Base-by-base conservation (phyloP, 2,797 vertebrate species). In the Melanotaenia maccullochi region DNA sequence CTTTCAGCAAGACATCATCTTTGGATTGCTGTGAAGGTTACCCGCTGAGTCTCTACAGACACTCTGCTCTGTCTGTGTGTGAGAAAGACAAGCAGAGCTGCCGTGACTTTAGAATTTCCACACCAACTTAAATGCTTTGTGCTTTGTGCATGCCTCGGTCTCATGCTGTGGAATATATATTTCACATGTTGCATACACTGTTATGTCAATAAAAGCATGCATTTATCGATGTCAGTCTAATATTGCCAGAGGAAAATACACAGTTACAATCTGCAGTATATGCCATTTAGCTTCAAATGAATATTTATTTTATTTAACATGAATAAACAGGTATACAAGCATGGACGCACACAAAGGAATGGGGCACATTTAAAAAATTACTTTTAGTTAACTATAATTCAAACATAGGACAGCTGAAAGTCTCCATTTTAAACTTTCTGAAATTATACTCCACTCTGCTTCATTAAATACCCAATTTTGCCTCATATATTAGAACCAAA, bases 1-100 rank as follows among this genome's bases (percentile, higher is more conserved):
- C 56, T 79, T 88, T 28, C 85, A 90, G 88, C 83, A 89, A 24
- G 88, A 91, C 72, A 87, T 90, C 72, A 87, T 91, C 76, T 92
- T 88, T 68, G 84, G 90, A 60, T 83, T 89, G 63, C 59, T 91
- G 20, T 88, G 73, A 90, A 79, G 78, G 72, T 58, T 0, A 25
- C 68, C 65, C 65, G 54, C 14, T 71, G 56, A n/a, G 22, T 13
- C 38, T 63, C 8, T 59, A 11, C 8, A 65, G 65, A 38, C 25
- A 16, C 69, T 60, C 33, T n/a, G 35, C 44, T 72, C 42, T 32
- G 40, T 58, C 11, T 36, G 28, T 51, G 51, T 22, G 30, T 36
- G 6, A 60, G 18, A 60, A n/a, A 56, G 11, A 61, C 20, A 57
- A 24, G 61, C 49, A 51, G 49, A 57, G 69, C 14, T 59, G 44